Base-by-base conservation (phyloP, 1,140 invertebrate species). In the Camponotus pennsylvanicus region DNA sequence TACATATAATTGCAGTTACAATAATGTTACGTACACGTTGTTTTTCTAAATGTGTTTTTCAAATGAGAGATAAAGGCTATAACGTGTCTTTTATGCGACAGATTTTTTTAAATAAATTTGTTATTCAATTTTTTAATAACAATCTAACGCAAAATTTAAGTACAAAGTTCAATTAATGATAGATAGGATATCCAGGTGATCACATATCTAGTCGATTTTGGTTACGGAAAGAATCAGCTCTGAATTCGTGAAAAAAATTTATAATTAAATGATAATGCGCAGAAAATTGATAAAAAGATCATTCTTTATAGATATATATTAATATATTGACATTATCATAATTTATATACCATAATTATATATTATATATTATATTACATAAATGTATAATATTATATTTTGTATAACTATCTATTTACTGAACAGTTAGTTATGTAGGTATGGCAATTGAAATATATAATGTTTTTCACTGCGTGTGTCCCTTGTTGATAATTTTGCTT, bases 1-100 rank as follows among this genome's bases (percentile, higher is more conserved):
- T 27, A 27, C 27, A 27, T 27, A 27, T 75, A 83, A 75, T 83
- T 75, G 27, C 57, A 49, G 40, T 37, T 45, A n/a, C 45, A 61
- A 13, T 61, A 34, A 21, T 18, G 32, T 73, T 9, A 61, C 2
- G n/a, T 80, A 70, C 69, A 27, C 11, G 27, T 27, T 55, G 32
- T 69, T 18, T 40, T 18, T 52, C 32, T 42, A 34, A 15, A 11
- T 21, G 42, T 27, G 32, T 15, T 27, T 67, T 27, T 27, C 67
- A 79, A n/a, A 42, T n/a, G 9, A 27, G 27, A 55, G 18, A 69
- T 63, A 66, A 55, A 40, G 34, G 59, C n/a, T 4, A 15, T 8
- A 7, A 34, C 15, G n/a, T 32, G 34, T n/a, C 7, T 66, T 66
- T 79, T 4, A 67, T 18, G 13, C 2, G 13, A 21, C 18, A 79